Conservation (phyloP, 1,140 invertebrate genomes). For the Rhopalosiphum padi region DNA sequence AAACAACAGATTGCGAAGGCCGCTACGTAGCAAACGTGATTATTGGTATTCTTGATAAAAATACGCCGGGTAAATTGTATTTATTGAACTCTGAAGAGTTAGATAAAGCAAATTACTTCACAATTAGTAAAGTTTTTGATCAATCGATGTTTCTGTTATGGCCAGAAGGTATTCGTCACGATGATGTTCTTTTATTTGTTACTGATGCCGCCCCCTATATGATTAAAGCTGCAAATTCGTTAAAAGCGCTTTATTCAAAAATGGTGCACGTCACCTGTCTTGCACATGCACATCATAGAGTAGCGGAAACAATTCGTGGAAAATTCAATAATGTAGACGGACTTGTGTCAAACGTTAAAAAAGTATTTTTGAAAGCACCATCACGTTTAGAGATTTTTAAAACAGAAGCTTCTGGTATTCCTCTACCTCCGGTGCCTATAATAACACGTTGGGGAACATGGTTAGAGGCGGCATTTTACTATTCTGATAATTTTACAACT, state of each 20-base stretch:
- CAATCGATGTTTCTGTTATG: not conserved
- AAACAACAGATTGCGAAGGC: not conserved
- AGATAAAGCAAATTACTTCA: not conserved
- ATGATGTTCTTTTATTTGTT: constrained; percentile 17
- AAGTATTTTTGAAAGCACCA: constrained; percentile 6
- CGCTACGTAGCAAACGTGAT: not conserved
- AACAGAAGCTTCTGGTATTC: not conserved
- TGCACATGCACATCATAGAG: too few relatives aligned
- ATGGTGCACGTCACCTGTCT: too few relatives aligned
- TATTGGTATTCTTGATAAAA: not conserved
- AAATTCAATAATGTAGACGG: too few relatives aligned
- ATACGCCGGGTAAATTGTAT: not conserved
- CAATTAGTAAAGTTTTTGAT: constrained; percentile 20
- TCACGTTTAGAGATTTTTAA: constrained; percentile 12
- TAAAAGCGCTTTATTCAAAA: not conserved
- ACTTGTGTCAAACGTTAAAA: not conserved
- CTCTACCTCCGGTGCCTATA: not conserved
- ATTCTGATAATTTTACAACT: not conserved
- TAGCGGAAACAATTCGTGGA: too few relatives aligned
- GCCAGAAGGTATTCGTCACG: not conserved
- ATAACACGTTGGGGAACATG: not conserved
- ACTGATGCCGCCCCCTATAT: constrained; percentile 8
- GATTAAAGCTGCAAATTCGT: not conserved
- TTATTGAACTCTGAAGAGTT: constrained; percentile 30
- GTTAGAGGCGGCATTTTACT: constrained; percentile 6